These are phyloP conservation scores for Dysmachus trigonus DNA, from an alignment of 2,888 invertebrate species.

Conservation along the genomic window DNA sequence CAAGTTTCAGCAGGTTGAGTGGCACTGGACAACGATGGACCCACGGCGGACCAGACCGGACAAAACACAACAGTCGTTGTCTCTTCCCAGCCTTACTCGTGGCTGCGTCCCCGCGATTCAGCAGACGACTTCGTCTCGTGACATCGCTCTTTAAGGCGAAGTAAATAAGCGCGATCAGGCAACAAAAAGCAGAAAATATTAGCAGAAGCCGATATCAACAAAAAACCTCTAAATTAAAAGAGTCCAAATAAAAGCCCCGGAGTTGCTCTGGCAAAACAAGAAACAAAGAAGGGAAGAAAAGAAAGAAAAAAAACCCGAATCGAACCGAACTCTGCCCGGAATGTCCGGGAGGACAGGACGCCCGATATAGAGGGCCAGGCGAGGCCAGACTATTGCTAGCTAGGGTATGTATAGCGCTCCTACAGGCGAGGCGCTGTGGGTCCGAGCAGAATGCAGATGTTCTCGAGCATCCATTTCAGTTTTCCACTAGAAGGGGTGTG, in stretches of 20 bases:
- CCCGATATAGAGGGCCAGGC: not conserved
- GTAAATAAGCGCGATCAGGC: slow-evolving; percentile 25
- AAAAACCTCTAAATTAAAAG: slow-evolving; percentile 36
- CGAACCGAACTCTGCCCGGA: not conserved
- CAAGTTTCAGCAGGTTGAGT: slow-evolving; percentile 9
- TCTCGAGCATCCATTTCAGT: not conserved
- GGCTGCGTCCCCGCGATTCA: not conserved
- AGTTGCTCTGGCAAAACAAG: slow-evolving; percentile 6
- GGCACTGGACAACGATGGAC: not conserved
- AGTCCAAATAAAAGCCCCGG: slow-evolving; percentile 29
- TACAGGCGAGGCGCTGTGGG: not conserved
- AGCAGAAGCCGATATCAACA: slow-evolving; percentile 26
- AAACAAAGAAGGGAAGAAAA: not conserved
- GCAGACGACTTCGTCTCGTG: not conserved
- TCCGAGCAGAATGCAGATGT: not conserved
- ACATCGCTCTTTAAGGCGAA: slow-evolving; percentile 18
- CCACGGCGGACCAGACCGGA: too few species aligned
- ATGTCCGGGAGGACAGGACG: not conserved
- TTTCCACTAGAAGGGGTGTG: not conserved
- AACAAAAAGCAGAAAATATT: slow-evolving; percentile 28
- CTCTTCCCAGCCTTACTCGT: not conserved
- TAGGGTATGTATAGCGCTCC: not conserved
- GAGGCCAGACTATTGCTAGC: not conserved
- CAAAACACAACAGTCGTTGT: too few species aligned
- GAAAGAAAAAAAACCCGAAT: not conserved